Percentiles rank a stretch among this genome's conserved stretches.
phyloP scores from a whole-genome alignment of 2,113 vertebrate genomes.

The Semicossyphus pulcher region DNA sequence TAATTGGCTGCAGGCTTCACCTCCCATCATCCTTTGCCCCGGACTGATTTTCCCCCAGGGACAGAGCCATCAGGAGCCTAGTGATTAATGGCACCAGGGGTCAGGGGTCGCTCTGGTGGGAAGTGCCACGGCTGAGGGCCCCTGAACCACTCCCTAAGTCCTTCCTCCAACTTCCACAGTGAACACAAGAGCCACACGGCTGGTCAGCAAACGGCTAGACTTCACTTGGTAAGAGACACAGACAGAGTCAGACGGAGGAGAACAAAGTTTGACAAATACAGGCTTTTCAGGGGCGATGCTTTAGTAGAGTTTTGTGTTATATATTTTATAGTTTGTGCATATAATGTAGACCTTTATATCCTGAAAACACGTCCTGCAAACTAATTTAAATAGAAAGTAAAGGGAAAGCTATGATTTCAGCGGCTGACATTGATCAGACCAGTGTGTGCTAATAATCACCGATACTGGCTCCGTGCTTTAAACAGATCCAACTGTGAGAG shows the following conservation, averaged over 20 bases:
- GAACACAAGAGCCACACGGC: conserved; percentile 59
- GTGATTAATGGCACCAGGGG: conserved; percentile 84
- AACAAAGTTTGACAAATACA: background rate
- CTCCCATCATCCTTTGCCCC: conserved; percentile 84
- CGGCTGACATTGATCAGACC: background rate
- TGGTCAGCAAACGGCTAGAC: conserved; percentile 58
- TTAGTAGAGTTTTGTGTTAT: background rate
- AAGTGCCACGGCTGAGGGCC: conserved; percentile 77
- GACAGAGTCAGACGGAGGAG: conserved; percentile 27
- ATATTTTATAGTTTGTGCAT: background rate
- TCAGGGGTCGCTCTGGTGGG: conserved; percentile 81
- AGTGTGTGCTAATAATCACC: background rate
- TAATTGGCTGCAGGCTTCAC: conserved; percentile 83
- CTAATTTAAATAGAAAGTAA: too few species aligned
- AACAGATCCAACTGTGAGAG: background rate
- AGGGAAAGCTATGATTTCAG: too few species aligned
- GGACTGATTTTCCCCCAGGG: conserved; percentile 83
- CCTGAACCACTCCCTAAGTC: conserved; percentile 76
- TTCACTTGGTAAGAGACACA: conserved; percentile 49
- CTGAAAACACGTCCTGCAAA: too few species aligned
- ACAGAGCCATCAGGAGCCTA: conserved; percentile 81
- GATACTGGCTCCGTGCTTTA: background rate
- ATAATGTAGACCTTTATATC: conserved; percentile 11
- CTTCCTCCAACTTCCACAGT: conserved; percentile 67
- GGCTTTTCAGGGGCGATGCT: background rate